Conservation (phyloP, 2,888 invertebrate genomes). For the Amblyteles armatorius region DNA sequence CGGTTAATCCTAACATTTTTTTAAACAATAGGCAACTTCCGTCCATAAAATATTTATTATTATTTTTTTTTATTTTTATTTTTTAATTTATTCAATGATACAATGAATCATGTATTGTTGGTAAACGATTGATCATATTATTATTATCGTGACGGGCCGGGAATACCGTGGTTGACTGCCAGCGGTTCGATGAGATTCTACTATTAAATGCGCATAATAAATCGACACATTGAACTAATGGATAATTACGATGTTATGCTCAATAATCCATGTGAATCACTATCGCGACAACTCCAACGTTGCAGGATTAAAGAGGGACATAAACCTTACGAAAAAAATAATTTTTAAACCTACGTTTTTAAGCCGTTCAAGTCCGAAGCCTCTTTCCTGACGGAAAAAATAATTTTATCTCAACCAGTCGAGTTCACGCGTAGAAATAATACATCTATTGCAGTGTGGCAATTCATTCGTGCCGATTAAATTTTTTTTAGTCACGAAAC, state of each 20-base stretch:
- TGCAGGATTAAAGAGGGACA: not conserved
- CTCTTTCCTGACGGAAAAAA: too few relatives aligned
- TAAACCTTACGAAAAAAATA: not conserved
- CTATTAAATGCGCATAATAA: constrained; percentile 20
- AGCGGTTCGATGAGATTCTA: not conserved
- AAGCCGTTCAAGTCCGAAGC: not conserved
- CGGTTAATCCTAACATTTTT: not conserved
- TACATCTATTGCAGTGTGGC: not conserved
- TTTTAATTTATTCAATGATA: too few relatives aligned
- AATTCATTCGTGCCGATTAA: not conserved
- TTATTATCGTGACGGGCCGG: not conserved
- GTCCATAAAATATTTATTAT: not conserved
- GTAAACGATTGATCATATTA: not conserved
- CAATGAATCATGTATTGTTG: too few relatives aligned
- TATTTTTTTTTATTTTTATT: too few relatives aligned
- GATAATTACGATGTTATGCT: constrained; percentile 9
- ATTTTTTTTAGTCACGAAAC: too few relatives aligned
- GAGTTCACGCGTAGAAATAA: not conserved
- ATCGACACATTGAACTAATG: not conserved
- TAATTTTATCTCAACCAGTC: not conserved
- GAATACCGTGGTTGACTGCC: not conserved
- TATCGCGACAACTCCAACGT: constrained; percentile 6
- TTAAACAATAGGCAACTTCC: not conserved
- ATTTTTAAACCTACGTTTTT: not conserved
- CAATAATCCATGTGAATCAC: constrained; percentile 22